Base-by-base conservation (phyloP, 2,113 vertebrate genomes). In the Phycodurus eques region DNA sequence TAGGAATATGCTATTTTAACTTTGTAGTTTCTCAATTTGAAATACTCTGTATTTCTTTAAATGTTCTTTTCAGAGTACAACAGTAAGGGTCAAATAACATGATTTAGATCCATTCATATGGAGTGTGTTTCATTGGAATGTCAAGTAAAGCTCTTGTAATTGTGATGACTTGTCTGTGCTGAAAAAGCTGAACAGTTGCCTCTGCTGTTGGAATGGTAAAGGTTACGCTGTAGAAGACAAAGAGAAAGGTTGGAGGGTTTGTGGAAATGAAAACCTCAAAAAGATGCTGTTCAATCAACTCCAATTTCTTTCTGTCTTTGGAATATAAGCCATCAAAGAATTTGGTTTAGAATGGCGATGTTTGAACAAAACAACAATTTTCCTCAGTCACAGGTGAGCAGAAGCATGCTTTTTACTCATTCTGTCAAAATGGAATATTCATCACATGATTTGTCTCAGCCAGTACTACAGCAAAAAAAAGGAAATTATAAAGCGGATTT, bases 1-100 rank as follows among this genome's bases (percentile, higher is more conserved):
- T 77, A 47, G 63, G 11, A 10, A 74, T 44, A 53, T 57, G 71
- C 70, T 74, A 70, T 31, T 81, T 85, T 67, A 57, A 73, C 75
- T 70, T 56, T 83, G 69, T 67, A 73, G 20, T 65, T 63, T 75
- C 72, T 71, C 5, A 54, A 62, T 61, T 79, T 72, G 27, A 62
- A 69, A 74, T 12, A 20, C 56, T 5, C 35, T 2, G 35, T 39
- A 39, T 56, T 66, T 39, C 54, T 39, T 77, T 56, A 44, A 62
- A 66, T 66, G 39, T n/a, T 59, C 54, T 56, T 49, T n/a, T 65
- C 22, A 44, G 17, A 47, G 54, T 57, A 64, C 66, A 79, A 65
- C 20, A 35, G 46, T 27, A 68, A 31, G 39, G 66, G 70, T 68
- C 51, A 60, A 70, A 59, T 44, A 68, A 59, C 20, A 63, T 49